Base-by-base conservation (phyloP, 2,113 vertebrate species). In the Hippolais icterina region DNA sequence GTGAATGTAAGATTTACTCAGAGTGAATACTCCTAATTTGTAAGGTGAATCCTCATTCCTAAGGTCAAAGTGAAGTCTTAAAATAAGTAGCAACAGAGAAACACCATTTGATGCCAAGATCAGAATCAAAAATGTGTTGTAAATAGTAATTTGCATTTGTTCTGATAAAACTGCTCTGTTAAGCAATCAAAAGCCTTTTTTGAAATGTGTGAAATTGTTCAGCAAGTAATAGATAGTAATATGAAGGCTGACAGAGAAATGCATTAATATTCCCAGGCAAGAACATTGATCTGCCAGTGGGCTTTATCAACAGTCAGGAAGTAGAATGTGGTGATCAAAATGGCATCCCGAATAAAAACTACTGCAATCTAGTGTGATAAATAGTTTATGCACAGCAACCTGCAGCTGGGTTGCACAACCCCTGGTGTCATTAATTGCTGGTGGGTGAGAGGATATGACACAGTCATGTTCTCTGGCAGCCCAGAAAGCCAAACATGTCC, bases 101-200 rank as follows among this genome's bases (percentile, higher is more conserved):
- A 25, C 29, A 81, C 56, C 68, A 66, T 89, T 78, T 89, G 33
- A 94, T 0, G 4, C 21, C 24, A 78, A 29, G 52, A 71, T 79
- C 46, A 69, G 60, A 83, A 71, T 87, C 18, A 93, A 74, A 78
- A 83, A 74, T 52, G 4, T 82, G 41, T 79, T 69, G 66, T 72
- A 87, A 93, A 87, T 71, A 89, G 50, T 68, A 75, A 74, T 85
- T 91, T 66, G 61, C 46, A 60, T 96, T 93, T 93, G 27, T 72
- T 89, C 24, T 41, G 49, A 68, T 91, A 89, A 85, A 93, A 93
- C 35, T 17, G 9, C 39, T 52, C 56, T 8, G 8, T 82, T 74
- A 82, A 64, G 52, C 35, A 71, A 57, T 83, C 33, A 84, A 35
- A 60, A 64, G 41, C 41, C 46, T 87, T 84, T 87, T 79, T 41